Conservation (phyloP, 1,140 invertebrate genomes). For the Bactericera cockerelli region DNA sequence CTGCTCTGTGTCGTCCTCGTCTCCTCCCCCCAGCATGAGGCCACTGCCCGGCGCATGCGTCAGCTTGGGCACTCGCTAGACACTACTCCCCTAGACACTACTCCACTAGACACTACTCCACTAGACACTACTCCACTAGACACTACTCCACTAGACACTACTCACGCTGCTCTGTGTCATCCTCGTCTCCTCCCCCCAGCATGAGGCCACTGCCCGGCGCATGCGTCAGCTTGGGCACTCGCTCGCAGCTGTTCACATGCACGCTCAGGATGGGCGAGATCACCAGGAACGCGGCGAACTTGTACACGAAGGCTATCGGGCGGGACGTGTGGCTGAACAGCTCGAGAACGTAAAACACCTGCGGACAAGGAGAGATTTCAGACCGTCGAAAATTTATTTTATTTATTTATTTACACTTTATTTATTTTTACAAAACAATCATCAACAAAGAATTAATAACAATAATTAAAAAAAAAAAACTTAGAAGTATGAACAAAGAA, state of each 20-base stretch:
- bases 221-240: not conserved
- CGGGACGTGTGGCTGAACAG: not conserved
- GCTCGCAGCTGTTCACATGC: not conserved
- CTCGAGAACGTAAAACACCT: not conserved
- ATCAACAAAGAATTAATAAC: too few relatives aligned
- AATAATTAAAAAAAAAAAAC: too few relatives aligned
- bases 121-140: too few relatives aligned
- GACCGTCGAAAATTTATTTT: too few relatives aligned
- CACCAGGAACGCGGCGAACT: not conserved
- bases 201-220: not conserved
- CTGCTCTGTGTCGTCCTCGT: slow-evolving; percentile 31
- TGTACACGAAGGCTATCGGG: not conserved
- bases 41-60: not conserved
- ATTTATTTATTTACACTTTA: too few relatives aligned
- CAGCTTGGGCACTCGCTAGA: not conserved
- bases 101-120: too few relatives aligned
- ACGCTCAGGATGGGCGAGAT: not conserved
- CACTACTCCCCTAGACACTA: not conserved
- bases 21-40: slow-evolving; percentile 21
- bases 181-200: slow-evolving; percentile 27
- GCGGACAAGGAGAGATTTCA: too few relatives aligned
- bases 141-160: too few relatives aligned
- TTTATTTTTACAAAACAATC: too few relatives aligned
- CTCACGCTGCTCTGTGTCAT: slow-evolving; percentile 28
- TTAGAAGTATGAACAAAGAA: too few relatives aligned